Percentiles rank a stretch among this genome's conserved stretches.
These are phyloP conservation scores for Malthinus seriepunctatus DNA, from an alignment of 2,888 invertebrate species.

Conservation along the genomic window DNA sequence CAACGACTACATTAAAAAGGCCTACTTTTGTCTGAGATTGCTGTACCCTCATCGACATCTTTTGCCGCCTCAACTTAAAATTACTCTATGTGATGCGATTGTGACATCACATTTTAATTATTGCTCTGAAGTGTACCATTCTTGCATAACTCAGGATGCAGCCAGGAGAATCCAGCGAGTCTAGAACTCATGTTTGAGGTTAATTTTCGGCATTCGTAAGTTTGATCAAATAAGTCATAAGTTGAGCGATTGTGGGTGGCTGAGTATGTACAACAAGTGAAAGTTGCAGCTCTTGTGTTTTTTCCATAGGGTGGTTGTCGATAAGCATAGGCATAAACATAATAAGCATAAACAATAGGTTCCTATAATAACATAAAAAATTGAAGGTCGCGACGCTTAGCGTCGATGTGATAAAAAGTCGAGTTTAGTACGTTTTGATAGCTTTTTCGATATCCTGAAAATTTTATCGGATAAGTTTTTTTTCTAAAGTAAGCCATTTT, in stretches of 20 bases:
- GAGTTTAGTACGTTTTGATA: too few species aligned
- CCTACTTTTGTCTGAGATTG: background rate
- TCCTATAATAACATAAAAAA: too few species aligned
- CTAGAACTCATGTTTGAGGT: conserved; percentile 5
- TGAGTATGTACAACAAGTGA: background rate
- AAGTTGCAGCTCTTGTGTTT: too few species aligned
- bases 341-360: too few species aligned
- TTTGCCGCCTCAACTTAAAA: background rate
- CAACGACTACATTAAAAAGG: background rate
- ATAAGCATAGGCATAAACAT: too few species aligned
- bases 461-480: too few species aligned
- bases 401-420: too few species aligned
- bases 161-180: conserved; percentile 11
- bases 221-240: conserved; percentile 10
- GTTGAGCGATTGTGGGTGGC: conserved; percentile 8
- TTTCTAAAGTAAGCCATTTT: too few species aligned
- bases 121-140: conserved; percentile 6
- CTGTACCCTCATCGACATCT: background rate
- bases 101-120: background rate
- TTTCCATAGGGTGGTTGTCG: too few species aligned
- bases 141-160: conserved; percentile 6
- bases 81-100: background rate
- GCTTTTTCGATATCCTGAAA: too few species aligned
- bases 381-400: too few species aligned
- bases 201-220: conserved; percentile 6